Percentiles rank a stretch among this genome's conserved stretches.
Conservation (phyloP, 2,797 vertebrate genomes). For the Peromyscus attwateri region DNA sequence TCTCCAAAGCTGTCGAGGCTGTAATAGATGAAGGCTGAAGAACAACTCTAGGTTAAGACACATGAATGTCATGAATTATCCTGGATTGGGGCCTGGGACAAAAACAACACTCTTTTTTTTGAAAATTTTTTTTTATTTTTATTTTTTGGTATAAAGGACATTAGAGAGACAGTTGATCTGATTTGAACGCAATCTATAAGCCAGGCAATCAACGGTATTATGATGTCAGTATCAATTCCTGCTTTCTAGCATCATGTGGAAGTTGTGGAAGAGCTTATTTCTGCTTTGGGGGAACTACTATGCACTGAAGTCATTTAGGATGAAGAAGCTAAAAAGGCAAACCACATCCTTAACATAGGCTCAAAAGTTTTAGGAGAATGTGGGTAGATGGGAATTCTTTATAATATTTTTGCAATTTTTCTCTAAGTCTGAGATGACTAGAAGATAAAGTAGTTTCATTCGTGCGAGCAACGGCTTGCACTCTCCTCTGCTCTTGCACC, state of each 20-base stretch:
- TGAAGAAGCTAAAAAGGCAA: neutral
- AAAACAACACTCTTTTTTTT: neutral
- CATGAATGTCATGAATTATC: neutral
- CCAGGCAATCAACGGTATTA: neutral
- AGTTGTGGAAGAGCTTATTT: neutral
- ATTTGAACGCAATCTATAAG: neutral
- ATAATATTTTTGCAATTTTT: slow-evolving; percentile 38
- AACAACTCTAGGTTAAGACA: neutral
- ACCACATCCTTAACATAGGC: neutral
- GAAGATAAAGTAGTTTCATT: neutral
- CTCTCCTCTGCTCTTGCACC: neutral
- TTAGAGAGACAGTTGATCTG: neutral
- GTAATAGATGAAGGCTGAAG: neutral
- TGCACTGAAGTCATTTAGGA: neutral
- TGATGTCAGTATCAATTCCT: neutral
- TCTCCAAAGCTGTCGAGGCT: neutral
- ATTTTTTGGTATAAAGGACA: neutral
- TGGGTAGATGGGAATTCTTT: neutral
- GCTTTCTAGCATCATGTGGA: neutral
- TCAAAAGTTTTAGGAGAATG: neutral
- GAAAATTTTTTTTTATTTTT: too few relatives aligned
- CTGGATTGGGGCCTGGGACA: neutral
- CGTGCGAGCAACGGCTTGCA: too few relatives aligned
- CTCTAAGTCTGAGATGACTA: neutral
- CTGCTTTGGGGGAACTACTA: neutral